These are phyloP conservation scores for Acholoe squamosa DNA, from an alignment of 2,888 invertebrate species.

Conservation along the genomic window DNA sequence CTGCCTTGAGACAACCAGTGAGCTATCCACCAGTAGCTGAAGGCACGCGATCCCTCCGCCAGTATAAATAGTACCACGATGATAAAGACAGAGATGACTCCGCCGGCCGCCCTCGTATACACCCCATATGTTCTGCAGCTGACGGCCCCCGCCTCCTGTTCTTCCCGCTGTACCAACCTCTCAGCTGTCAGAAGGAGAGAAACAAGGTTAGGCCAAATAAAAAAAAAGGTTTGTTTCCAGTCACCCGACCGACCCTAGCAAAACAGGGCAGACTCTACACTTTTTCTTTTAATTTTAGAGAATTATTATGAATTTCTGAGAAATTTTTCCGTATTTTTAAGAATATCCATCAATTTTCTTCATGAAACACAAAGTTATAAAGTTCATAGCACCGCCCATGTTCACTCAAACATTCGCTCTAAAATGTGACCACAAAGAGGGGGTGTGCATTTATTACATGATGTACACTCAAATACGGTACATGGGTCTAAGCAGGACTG, in stretches of 20 bases:
- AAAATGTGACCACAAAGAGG: too few relatives aligned
- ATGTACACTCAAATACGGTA: too few relatives aligned
- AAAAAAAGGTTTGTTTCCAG: background rate
- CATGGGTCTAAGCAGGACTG: too few relatives aligned
- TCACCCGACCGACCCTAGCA: too few relatives aligned
- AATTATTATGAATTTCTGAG: background rate
- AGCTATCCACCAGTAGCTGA: slow-evolving; percentile 64
- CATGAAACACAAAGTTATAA: too few relatives aligned
- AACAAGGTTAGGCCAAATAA: background rate
- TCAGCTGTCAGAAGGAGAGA: slow-evolving; percentile 2
- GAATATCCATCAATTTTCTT: too few relatives aligned
- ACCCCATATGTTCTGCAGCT: background rate
- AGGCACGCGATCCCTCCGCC: slow-evolving; percentile 56
- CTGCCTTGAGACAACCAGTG: slow-evolving; percentile 60
- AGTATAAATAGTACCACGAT: slow-evolving; percentile 40
- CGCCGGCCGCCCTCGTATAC: slow-evolving; percentile 54
- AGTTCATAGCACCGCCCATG: too few relatives aligned
- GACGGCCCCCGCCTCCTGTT: slow-evolving; percentile 59
- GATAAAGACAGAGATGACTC: slow-evolving; percentile 6
- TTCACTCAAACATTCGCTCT: too few relatives aligned
- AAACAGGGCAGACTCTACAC: too few relatives aligned
- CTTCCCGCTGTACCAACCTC: slow-evolving; percentile 47
- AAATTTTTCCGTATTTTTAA: too few relatives aligned
- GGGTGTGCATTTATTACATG: too few relatives aligned
- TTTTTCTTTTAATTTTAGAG: background rate